These are phyloP conservation scores for Atractosteus spatula DNA, from an alignment of 2,113 vertebrate genomes.

Conservation along the genomic window DNA sequence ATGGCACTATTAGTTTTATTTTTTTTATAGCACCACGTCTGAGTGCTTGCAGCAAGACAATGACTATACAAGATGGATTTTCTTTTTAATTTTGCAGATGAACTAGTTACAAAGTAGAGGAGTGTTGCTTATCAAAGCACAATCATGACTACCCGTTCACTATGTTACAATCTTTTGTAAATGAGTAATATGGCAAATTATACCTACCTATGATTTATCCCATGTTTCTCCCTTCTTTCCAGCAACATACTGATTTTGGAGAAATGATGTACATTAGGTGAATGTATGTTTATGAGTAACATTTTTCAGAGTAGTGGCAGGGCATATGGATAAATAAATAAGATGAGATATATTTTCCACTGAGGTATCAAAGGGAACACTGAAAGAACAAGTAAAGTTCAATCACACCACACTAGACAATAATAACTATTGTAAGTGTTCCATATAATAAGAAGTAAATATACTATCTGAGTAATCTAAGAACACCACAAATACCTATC, in stretches of 20 bases:
- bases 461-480: no score
- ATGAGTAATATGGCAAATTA: constrained; percentile 44
- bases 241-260: constrained; percentile 60
- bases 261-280: constrained; percentile 60
- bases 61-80: constrained; percentile 39
- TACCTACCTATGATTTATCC: constrained; percentile 63
- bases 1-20: not conserved
- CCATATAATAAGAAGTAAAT: no score
- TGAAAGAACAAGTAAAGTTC: no score
- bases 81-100: constrained; percentile 22
- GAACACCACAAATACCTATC: no score
- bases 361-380: no score
- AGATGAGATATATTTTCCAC: not conserved
- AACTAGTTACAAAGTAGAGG: constrained; percentile 34
- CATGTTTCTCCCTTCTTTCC: constrained; percentile 63
- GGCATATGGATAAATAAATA: constrained; percentile 41
- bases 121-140: constrained; percentile 56
- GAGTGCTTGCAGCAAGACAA: constrained; percentile 54
- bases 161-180: constrained; percentile 24
- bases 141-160: not conserved
- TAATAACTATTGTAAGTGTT: no score
- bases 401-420: no score
- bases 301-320: constrained; percentile 41
- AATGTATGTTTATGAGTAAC: constrained; percentile 44
- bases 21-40: constrained; percentile 5